Evolutionary conservation across 2,113 vertebrate genomes (phyloP).

Genomic region (Halichoeres trimaculatus): DNA sequence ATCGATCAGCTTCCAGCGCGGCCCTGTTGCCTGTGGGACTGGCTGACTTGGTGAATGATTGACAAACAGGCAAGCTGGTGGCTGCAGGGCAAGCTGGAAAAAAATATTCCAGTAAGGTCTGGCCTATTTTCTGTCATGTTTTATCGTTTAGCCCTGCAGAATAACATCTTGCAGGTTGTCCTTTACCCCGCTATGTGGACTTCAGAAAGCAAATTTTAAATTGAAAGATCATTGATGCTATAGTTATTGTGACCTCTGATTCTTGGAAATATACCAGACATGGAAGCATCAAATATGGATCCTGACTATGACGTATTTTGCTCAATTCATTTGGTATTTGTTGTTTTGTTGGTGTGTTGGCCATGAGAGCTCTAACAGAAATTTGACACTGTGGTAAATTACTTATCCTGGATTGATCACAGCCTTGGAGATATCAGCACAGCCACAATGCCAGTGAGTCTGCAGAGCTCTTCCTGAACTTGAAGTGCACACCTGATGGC

Average conservation of each 20-base stretch:
- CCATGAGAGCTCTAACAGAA: too few relatives aligned
- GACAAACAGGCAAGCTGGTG: constrained; percentile 26
- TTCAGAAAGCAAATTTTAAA: background rate
- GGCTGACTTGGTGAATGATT: constrained; percentile 25
- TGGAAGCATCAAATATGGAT: background rate
- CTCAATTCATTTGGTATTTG: background rate
- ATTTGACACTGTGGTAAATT: too few relatives aligned
- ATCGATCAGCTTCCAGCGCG: constrained; percentile 66
- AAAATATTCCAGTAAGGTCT: constrained; percentile 4
- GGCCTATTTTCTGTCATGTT: constrained; percentile 20
- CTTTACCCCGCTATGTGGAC: constrained; percentile 24
- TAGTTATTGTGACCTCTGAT: background rate
- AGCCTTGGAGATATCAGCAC: too few relatives aligned
- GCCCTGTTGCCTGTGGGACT: constrained; percentile 48
- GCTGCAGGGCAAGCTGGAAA: constrained; percentile 23
- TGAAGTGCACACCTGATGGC: too few relatives aligned
- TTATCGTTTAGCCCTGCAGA: background rate
- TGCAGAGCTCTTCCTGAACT: too few relatives aligned
- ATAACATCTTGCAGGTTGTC: background rate
- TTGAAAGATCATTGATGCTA: background rate
- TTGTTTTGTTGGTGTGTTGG: background rate
- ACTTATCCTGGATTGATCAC: too few relatives aligned
- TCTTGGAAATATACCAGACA: background rate
- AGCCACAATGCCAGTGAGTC: too few relatives aligned
- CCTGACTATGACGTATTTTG: background rate